Conservation (phyloP, 2,888 invertebrate genomes). For the Conistra vaccinii region DNA sequence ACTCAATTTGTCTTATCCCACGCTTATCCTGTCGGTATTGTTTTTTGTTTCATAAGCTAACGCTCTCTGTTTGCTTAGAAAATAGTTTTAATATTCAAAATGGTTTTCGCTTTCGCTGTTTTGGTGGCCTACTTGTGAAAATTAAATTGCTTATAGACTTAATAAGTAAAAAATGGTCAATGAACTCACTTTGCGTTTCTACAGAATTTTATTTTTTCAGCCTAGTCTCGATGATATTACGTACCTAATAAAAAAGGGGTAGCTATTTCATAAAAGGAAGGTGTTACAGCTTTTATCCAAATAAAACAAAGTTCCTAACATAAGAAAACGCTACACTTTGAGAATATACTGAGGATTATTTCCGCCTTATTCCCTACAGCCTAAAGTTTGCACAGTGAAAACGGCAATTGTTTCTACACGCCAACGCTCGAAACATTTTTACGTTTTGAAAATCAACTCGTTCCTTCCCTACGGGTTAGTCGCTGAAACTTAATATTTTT, state of each 20-base stretch:
- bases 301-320: slow-evolving; percentile 35
- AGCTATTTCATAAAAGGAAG: neutral
- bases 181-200: neutral
- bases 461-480: slow-evolving; percentile 60
- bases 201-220: neutral
- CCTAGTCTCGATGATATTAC: neutral
- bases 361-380: slow-evolving; percentile 57
- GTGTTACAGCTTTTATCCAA: slow-evolving; percentile 5
- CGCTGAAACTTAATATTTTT: slow-evolving; percentile 75
- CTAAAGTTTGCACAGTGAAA: slow-evolving; percentile 56
- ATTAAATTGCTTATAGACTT: slow-evolving; percentile 2
- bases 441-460: slow-evolving; percentile 66
- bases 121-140: slow-evolving; percentile 6
- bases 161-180: slow-evolving; percentile 11
- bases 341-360: slow-evolving; percentile 67
- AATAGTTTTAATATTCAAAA: slow-evolving; percentile 40
- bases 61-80: slow-evolving; percentile 26
- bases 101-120: neutral
- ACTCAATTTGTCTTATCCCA: slow-evolving; percentile 71
- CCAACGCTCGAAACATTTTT: slow-evolving; percentile 61
- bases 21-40: slow-evolving; percentile 59
- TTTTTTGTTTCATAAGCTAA: slow-evolving; percentile 53
- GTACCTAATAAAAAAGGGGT: neutral
- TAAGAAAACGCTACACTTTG: slow-evolving; percentile 47
- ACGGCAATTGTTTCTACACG: slow-evolving; percentile 62